Percentiles rank a stretch among this genome's conserved stretches.
Evolutionary conservation across 2,797 vertebrate species (phyloP).

Genomic region (Parotocinclus haroldoi): DNA sequence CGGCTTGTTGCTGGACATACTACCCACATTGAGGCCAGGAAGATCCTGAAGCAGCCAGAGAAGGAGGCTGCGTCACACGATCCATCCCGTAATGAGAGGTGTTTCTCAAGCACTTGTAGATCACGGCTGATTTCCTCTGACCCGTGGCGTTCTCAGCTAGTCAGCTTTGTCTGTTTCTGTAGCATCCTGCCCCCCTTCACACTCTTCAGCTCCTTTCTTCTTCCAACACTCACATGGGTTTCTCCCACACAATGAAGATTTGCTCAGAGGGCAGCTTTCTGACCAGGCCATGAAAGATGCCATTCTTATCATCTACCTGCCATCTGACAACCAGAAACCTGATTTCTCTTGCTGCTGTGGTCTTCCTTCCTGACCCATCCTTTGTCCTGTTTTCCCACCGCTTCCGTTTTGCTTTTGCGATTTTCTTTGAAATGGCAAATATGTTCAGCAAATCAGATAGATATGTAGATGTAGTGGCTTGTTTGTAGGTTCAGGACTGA

Average conservation of each 20-base stretch:
- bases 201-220: slow-evolving; percentile 54
- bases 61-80: slow-evolving; percentile 61
- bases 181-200: slow-evolving; percentile 63
- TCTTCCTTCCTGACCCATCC: slow-evolving; percentile 8
- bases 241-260: slow-evolving; percentile 45
- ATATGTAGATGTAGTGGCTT: too few relatives aligned
- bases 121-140: slow-evolving; percentile 45
- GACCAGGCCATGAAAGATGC: slow-evolving; percentile 48
- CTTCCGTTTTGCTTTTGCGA: not conserved
- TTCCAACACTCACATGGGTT: slow-evolving; percentile 57
- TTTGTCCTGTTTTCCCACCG: slow-evolving; percentile 26
- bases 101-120: slow-evolving; percentile 61
- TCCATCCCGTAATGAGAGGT: slow-evolving; percentile 64
- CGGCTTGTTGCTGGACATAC: slow-evolving; percentile 78
- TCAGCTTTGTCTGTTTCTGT: slow-evolving; percentile 65
- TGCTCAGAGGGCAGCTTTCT: slow-evolving; percentile 42
- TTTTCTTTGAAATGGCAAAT: too few relatives aligned
- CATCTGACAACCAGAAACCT: slow-evolving; percentile 37
- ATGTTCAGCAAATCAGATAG: too few relatives aligned
- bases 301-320: slow-evolving; percentile 52
- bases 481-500: too few relatives aligned
- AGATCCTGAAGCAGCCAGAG: slow-evolving; percentile 54
- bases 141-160: slow-evolving; percentile 37
- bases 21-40: slow-evolving; percentile 73
- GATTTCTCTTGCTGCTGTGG: slow-evolving; percentile 16